A percentile compares a stretch with the other conserved stretches of the same genome.
These are phyloP conservation scores for Chloromyia formosa DNA, from an alignment of 2,888 invertebrate species.

Conservation along the genomic window DNA sequence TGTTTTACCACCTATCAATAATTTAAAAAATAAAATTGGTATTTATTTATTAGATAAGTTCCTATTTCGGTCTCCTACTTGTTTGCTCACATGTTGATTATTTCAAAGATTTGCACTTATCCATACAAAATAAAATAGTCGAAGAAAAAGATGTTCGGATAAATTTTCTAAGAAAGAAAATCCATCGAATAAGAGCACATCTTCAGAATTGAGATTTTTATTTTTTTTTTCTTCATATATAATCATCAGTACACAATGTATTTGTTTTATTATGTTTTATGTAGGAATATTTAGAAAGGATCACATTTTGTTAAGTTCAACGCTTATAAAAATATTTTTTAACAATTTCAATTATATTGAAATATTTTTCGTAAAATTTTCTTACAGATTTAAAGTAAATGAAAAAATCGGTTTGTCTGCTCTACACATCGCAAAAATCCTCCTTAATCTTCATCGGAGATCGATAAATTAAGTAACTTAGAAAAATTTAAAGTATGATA, in stretches of 20 bases:
- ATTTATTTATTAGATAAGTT: no score
- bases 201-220: slow-evolving; percentile 50
- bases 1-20: no score
- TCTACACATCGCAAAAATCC: slow-evolving; percentile 32
- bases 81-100: no score
- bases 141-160: background rate
- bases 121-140: no score
- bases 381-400: slow-evolving; percentile 43
- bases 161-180: slow-evolving; percentile 27
- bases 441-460: slow-evolving; percentile 24
- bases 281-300: slow-evolving; percentile 51
- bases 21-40: no score
- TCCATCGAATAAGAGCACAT: slow-evolving; percentile 41
- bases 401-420: slow-evolving; percentile 42
- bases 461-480: slow-evolving; percentile 42
- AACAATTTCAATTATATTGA: slow-evolving; percentile 50
- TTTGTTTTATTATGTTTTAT: slow-evolving; percentile 44
- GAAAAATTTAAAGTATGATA: slow-evolving; percentile 35
- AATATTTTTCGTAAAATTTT: slow-evolving; percentile 46
- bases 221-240: slow-evolving; percentile 49
- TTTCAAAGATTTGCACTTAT: no score
- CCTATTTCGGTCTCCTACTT: no score
- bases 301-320: slow-evolving; percentile 50
- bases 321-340: slow-evolving; percentile 51
- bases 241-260: slow-evolving; percentile 49